Conservation (phyloP, 2,888 invertebrate species). For the Pecten maximus region DNA sequence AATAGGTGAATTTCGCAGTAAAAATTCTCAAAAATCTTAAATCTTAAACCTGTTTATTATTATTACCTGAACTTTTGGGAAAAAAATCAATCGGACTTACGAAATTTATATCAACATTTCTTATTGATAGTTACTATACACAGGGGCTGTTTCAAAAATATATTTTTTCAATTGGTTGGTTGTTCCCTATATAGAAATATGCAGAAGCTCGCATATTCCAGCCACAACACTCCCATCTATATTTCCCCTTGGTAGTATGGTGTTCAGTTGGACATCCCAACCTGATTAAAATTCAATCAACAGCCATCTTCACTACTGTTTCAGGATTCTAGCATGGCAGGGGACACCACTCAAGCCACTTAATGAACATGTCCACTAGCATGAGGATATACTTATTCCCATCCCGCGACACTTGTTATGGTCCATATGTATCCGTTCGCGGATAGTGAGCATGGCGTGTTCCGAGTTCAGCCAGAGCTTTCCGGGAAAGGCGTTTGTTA, state of each 20-base stretch:
- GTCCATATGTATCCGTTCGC: slow-evolving; percentile 47
- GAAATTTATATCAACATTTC: too few relatives aligned
- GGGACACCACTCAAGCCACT: slow-evolving; percentile 51
- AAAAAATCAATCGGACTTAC: too few relatives aligned
- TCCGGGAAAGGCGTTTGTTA: slow-evolving; percentile 36
- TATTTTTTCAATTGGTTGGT: too few relatives aligned
- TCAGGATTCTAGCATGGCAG: slow-evolving; percentile 47
- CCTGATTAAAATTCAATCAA: slow-evolving; percentile 42
- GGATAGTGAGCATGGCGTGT: slow-evolving; percentile 42
- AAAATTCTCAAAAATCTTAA: too few relatives aligned
- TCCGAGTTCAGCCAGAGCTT: slow-evolving; percentile 34
- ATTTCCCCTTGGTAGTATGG: slow-evolving; percentile 52
- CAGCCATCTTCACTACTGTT: slow-evolving; percentile 40
- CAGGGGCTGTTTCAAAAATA: too few relatives aligned
- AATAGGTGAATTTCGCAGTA: too few relatives aligned
- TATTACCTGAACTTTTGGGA: too few relatives aligned
- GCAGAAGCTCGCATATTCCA: slow-evolving; percentile 50
- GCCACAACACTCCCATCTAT: slow-evolving; percentile 48
- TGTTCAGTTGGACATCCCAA: slow-evolving; percentile 56
- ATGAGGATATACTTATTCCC: slow-evolving; percentile 45
- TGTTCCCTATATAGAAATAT: too few relatives aligned
- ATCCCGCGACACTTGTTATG: slow-evolving; percentile 21
- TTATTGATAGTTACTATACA: too few relatives aligned
- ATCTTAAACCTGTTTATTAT: too few relatives aligned
- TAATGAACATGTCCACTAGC: slow-evolving; percentile 45